phyloP scores from a whole-genome alignment of 1,140 invertebrate species.

The Lasioglossum baleicum region DNA sequence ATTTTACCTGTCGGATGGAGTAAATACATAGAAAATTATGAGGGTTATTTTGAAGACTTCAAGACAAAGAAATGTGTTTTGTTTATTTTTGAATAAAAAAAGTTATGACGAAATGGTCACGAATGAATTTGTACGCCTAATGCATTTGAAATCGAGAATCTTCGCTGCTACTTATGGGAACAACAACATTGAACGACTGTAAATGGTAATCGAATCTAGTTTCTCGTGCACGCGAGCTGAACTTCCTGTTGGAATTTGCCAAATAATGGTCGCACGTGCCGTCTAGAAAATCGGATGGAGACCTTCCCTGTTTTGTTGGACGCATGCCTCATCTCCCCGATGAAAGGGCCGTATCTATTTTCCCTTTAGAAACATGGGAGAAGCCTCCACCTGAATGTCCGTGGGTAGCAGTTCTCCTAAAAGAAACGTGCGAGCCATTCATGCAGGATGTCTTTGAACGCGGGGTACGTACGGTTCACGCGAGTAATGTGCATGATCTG shows the following conservation, averaged over 20 bases:
- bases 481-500: background rate
- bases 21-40: too few species aligned
- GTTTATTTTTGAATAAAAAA: too few species aligned
- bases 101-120: too few species aligned
- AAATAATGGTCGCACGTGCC: background rate
- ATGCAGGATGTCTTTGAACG: slow-evolving; percentile 1
- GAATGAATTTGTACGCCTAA: too few species aligned
- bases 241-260: background rate
- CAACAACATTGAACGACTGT: background rate
- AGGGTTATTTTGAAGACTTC: too few species aligned
- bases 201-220: slow-evolving; percentile 8
- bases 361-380: slow-evolving; percentile 9
- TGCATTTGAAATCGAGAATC: too few species aligned
- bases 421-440: slow-evolving; percentile 23
- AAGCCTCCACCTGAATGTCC: slow-evolving; percentile 2
- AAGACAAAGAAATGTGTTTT: too few species aligned
- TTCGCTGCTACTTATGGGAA: too few species aligned
- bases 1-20: too few species aligned
- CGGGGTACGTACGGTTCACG: background rate
- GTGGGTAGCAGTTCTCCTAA: slow-evolving; percentile 1
- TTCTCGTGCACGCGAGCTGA: background rate
- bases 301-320: slow-evolving; percentile 2
- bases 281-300: background rate
- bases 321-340: background rate
- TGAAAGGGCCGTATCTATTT: slow-evolving; percentile 18